Base-by-base conservation (phyloP, 2,797 vertebrate species). In the Otolemur crassicaudatus region DNA sequence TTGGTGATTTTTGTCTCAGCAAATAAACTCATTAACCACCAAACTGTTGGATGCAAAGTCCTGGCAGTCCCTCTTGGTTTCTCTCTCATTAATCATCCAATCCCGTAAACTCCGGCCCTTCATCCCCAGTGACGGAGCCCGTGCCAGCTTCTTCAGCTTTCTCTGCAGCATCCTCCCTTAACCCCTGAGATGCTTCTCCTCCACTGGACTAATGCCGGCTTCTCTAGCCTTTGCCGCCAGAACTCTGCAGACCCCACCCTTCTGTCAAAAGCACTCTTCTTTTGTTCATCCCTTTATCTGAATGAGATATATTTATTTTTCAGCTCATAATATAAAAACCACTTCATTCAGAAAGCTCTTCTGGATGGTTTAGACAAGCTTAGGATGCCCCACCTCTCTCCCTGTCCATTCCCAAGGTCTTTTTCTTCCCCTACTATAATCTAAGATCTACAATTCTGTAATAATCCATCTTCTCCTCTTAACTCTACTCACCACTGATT, bases 131-230 rank as follows among this genome's bases (percentile, higher is more conserved):
- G 3, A 49, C 17, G 13, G 25, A 14, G 40, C n/a, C n/a, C 5
- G 4, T 17, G 19, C 27, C 53, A 5, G 17, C 3, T 9, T 56
- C 40, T 67, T 23, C 70, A 58, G 63, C 11, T 2, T 17, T 46
- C 61, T 31, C 60, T 34, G 43, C 1, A 53, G 40, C 4, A 13
- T 40, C 20, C 31, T 49, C 11, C 25, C 37, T 75, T 19, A 40
- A 0, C 13, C 31, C 6, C 6, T 34, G 22, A 65, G 40, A 40
- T 16, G 23, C 7, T 22, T 4, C 25, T 0, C 7, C 6, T 37
- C 1, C 25, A 25, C 3, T n/a, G 63, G 58, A 14, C 56, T 22
- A 40, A 69, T 23, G 40, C 43, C 5, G 27, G 7, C 46, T 58
- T 29, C 37, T 34, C 56, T 8, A 10, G 31, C 14, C 29, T 7